Conservation (phyloP, 37 sponge, comb jelly and placozoan species). For the Beroe forskalii region DNA sequence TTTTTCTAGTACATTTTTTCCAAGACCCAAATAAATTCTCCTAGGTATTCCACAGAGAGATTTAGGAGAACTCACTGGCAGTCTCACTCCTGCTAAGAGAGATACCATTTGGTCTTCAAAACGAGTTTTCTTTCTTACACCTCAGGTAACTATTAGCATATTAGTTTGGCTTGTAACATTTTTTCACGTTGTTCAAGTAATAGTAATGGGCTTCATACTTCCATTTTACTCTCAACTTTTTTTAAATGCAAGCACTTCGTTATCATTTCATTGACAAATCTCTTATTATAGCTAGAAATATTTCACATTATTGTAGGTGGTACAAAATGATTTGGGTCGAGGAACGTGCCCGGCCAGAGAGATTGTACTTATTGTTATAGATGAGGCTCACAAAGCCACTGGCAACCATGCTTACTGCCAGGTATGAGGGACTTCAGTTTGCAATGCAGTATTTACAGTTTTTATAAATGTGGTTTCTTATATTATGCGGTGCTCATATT, state of each 20-base stretch:
- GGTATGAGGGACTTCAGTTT: conserved; percentile 74
- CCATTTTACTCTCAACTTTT: no score
- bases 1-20: no score
- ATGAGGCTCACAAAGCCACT: conserved; percentile 98
- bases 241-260: no score
- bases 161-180: no score
- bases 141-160: conserved; percentile 86
- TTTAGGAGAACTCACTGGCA: conserved; percentile 66
- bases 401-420: conserved; percentile 98
- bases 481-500: no score
- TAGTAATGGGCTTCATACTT: no score
- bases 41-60: background rate
- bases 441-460: no score
- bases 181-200: no score
- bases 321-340: conserved; percentile 93
- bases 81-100: conserved; percentile 73
- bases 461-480: no score
- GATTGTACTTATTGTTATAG: conserved; percentile 91
- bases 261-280: no score
- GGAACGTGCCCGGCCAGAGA: conserved; percentile 80
- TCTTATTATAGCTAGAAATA: no score
- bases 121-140: conserved; percentile 96
- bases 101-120: conserved; percentile 72
- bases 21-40: no score
- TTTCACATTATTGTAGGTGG: background rate